phyloP scores from a whole-genome alignment of 1,140 invertebrate genomes.

The Acromyrmex heyeri region DNA sequence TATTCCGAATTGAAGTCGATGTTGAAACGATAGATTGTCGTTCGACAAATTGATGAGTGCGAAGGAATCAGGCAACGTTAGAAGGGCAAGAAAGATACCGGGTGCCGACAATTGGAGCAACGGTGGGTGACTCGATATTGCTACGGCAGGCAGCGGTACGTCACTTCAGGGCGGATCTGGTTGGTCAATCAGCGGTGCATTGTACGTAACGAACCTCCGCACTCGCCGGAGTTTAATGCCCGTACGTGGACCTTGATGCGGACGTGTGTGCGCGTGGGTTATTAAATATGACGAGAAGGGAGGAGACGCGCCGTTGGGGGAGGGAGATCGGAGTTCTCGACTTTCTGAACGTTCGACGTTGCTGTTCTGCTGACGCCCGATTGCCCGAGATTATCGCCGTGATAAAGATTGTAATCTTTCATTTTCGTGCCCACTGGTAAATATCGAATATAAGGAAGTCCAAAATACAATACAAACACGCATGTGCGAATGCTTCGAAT shows the following conservation, averaged over 20 bases:
- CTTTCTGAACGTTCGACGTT: constrained; percentile 49
- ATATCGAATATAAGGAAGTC: not conserved
- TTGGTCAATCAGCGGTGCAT: constrained; percentile 82
- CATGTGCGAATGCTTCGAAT: not conserved
- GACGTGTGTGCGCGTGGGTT: constrained; percentile 75
- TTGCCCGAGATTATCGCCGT: constrained; percentile 28
- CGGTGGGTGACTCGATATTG: constrained; percentile 76
- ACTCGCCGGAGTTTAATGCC: constrained; percentile 79
- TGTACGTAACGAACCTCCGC: constrained; percentile 82
- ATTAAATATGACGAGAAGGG: constrained; percentile 77
- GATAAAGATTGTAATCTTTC: constrained; percentile 8
- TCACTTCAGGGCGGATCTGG: constrained; percentile 79
- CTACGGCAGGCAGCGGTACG: constrained; percentile 74
- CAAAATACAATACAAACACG: not conserved
- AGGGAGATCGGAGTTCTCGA: constrained; percentile 20
- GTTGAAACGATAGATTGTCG: constrained; percentile 20
- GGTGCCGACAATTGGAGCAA: constrained; percentile 74
- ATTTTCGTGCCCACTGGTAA: constrained; percentile 10
- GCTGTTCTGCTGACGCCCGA: constrained; percentile 17
- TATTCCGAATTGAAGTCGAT: not conserved
- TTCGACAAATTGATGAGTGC: constrained; percentile 63
- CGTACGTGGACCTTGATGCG: constrained; percentile 72
- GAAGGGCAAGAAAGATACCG: constrained; percentile 73
- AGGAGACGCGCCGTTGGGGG: not conserved
- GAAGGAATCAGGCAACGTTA: constrained; percentile 70